Evolutionary conservation across 2,888 invertebrate genomes (phyloP).

Genomic region (Nymphalis polychloros): DNA sequence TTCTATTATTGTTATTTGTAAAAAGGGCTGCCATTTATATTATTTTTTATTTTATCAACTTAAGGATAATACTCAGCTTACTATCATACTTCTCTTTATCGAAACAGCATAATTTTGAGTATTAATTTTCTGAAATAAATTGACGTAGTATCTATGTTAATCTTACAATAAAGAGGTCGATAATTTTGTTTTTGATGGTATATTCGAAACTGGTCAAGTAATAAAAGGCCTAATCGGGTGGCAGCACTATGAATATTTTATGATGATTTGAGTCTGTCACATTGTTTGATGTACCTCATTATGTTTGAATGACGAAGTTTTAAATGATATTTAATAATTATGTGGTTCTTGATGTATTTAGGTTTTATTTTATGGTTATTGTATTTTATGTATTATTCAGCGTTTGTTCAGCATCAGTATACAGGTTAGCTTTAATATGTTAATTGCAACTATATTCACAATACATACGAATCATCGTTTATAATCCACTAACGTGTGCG

Average conservation of each 20-base stretch:
- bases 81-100: neutral
- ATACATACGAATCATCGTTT: conserved; percentile 21
- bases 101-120: no score
- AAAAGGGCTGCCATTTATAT: conserved; percentile 6
- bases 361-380: conserved; percentile 4
- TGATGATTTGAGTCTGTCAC: neutral
- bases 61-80: neutral
- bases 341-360: conserved; percentile 11
- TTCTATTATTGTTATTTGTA: neutral
- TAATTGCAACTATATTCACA: conserved; percentile 27
- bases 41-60: neutral
- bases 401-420: conserved; percentile 39
- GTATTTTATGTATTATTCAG: conserved; percentile 14
- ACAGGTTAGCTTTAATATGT: conserved; percentile 6
- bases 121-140: no score
- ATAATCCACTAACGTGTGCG: conserved; percentile 25
- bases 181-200: neutral
- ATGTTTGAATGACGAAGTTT: neutral
- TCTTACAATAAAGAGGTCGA: neutral
- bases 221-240: neutral
- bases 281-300: neutral
- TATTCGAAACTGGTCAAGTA: neutral
- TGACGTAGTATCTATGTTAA: no score
- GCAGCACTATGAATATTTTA: neutral
- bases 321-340: conserved; percentile 7